Evolutionary conservation across 2,888 invertebrate species (phyloP), one percentile per base, ranked within the genome.

Genomic region (Drosophila colorata): DNA sequence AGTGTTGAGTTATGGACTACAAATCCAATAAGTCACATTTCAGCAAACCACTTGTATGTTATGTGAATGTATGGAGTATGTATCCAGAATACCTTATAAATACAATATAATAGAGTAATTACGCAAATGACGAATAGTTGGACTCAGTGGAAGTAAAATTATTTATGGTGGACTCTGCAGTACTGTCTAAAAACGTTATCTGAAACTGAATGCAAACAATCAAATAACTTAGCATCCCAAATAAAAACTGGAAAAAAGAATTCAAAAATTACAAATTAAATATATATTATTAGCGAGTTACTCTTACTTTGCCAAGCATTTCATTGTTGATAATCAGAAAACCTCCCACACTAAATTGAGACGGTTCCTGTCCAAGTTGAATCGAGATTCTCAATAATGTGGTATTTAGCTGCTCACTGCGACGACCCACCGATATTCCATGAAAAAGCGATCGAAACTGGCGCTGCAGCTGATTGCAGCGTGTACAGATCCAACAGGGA

Each of bases 311-410:
- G n/a, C 82, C 80, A 7, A 85, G 35, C 44, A 78, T 77, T 20
- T 52, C 28, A 20, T 76, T 74, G 40, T 85, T 85, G 3, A 88
- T 49, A 0, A 52, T 46, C 0, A 84, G 9, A 6, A 88, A 69
- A 2, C 80, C 78, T 2, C 72, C 81, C 4, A 85, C 69, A 0
- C 60, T 58, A 31, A 84, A 75, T 1, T 20, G 18, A 5, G 75
- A 63, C 6, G 13, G 51, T 43, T 88, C 77, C 40, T 84, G 88
- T 13, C 69, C 66, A 16, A 88, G 38, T 23, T 87, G 84, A 31
- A 66, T 40, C 1, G 75, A 69, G 4, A 81, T 68, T 13, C 66
- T 38, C 2, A 67, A 65, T 5, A 88, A 43, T 2, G 71, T 55
- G 0, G 40, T 49, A 43, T 69, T 77, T 8, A 85, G 53, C 7